phyloP scores from a whole-genome alignment of 1,140 invertebrate species.

The Maconellicoccus hirsutus region DNA sequence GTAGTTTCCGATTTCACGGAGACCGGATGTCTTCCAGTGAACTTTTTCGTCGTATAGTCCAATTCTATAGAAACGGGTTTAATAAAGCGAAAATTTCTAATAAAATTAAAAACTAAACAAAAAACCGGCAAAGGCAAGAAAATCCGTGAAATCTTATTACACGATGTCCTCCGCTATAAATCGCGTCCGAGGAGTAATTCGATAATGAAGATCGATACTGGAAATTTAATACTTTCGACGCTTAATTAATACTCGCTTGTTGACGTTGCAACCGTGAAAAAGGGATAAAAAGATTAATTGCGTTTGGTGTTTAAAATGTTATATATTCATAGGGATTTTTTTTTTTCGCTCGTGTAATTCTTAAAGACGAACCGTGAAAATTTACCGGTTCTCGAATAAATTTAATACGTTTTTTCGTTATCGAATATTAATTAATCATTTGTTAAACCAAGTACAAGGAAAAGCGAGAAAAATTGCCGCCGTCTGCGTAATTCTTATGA shows the following conservation, averaged over 20 bases:
- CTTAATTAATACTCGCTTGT: background rate
- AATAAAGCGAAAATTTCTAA: conserved; percentile 6
- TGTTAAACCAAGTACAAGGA: background rate
- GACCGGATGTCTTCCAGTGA: too few relatives aligned
- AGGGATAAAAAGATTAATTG: background rate
- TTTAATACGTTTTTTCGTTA: background rate
- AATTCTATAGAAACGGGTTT: background rate
- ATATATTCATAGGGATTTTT: too few relatives aligned
- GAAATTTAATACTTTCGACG: conserved; percentile 2
- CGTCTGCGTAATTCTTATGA: background rate
- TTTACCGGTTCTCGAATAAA: background rate
- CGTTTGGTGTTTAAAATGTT: background rate
- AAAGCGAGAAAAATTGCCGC: background rate
- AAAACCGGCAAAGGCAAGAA: background rate
- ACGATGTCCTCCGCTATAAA: background rate
- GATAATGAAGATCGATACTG: background rate
- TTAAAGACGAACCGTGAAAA: background rate
- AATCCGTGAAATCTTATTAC: background rate
- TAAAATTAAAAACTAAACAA: background rate
- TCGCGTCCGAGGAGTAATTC: background rate
- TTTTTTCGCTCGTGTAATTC: too few relatives aligned
- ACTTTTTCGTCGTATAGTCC: too few relatives aligned
- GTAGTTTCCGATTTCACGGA: too few relatives aligned
- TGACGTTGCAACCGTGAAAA: background rate
- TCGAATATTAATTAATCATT: background rate